A percentile compares a stretch with the other conserved stretches of the same genome.
Conservation (phyloP, 2,797 vertebrate genomes). For the Anabas testudineus region DNA sequence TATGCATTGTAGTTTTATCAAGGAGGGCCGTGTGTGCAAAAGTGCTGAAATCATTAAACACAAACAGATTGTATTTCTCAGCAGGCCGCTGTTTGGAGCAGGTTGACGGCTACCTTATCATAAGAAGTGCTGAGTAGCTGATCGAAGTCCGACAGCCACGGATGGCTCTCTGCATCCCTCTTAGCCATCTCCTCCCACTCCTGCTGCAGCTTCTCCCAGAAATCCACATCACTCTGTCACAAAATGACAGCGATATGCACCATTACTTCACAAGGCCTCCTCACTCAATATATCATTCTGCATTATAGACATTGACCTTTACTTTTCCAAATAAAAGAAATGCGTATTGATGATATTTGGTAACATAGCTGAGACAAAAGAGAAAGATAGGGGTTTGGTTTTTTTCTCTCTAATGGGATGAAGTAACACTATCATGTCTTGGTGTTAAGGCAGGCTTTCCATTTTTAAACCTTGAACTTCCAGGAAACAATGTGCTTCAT, state of each 20-base stretch:
- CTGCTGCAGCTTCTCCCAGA: slow-evolving; percentile 99
- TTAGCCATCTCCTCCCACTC: slow-evolving; percentile 99
- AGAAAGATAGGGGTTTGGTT: not conserved
- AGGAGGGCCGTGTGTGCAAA: not conserved
- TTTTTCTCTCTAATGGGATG: not conserved
- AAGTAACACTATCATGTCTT: slow-evolving; percentile 17
- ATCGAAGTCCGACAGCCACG: slow-evolving; percentile 98
- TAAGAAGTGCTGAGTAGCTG: slow-evolving; percentile 91
- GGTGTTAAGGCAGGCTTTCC: not conserved
- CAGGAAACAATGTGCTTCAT: slow-evolving; percentile 5
- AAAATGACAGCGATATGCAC: slow-evolving; percentile 45
- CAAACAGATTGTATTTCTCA: slow-evolving; percentile 8
- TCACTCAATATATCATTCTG: slow-evolving; percentile 2
- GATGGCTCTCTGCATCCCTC: slow-evolving; percentile 95
- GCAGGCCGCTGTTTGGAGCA: slow-evolving; percentile 19
- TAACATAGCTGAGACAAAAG: not conserved
- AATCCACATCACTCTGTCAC: slow-evolving; percentile 96
- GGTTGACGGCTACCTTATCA: slow-evolving; percentile 88
- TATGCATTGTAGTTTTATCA: not conserved
- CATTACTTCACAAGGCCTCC: slow-evolving; percentile 24
- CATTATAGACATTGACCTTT: slow-evolving; percentile 27
- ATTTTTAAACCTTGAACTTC: slow-evolving; percentile 6
- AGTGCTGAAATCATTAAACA: slow-evolving; percentile 25
- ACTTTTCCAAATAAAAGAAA: slow-evolving; percentile 9
- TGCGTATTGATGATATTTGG: slow-evolving; percentile 6